A percentile compares a stretch with the other conserved stretches of the same genome.
These are phyloP conservation scores for Pristiophorus japonicus DNA, from an alignment of 2,113 vertebrate species.

Conservation along the genomic window DNA sequence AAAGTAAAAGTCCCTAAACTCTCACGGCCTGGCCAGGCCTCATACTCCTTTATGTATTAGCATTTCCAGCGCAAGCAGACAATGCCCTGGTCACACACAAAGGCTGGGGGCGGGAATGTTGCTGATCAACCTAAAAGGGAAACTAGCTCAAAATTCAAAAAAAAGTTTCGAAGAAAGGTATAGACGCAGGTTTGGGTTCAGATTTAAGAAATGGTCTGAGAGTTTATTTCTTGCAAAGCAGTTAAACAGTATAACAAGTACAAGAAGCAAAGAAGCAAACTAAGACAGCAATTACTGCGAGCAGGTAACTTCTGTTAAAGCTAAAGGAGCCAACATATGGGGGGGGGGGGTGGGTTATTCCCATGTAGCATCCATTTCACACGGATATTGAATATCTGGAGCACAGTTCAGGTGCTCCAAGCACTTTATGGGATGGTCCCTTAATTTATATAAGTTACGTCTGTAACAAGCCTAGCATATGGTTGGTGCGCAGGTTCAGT, in stretches of 20 bases:
- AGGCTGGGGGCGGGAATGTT: not conserved
- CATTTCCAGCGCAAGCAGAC: not conserved
- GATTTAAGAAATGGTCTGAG: not conserved
- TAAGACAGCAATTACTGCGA: not conserved
- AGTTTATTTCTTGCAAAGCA: not conserved
- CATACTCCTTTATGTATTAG: no score
- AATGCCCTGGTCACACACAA: not conserved
- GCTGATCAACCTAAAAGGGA: not conserved
- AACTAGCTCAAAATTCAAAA: not conserved
- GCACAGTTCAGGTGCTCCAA: not conserved
- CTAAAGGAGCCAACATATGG: not conserved
- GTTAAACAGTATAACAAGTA: not conserved
- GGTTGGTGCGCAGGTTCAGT: not conserved
- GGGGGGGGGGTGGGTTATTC: not conserved
- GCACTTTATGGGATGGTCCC: not conserved
- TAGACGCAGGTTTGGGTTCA: not conserved
- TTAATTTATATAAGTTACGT: not conserved
- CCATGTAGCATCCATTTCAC: not conserved
- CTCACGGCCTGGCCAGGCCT: no score
- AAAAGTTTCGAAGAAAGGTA: not conserved
- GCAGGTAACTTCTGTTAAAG: not conserved
- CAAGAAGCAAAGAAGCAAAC: not conserved
- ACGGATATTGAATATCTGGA: not conserved
- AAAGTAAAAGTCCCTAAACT: not conserved
- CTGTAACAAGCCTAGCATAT: not conserved